phyloP scores from a whole-genome alignment of 2,888 invertebrate species.

The Tetranychus piercei region DNA sequence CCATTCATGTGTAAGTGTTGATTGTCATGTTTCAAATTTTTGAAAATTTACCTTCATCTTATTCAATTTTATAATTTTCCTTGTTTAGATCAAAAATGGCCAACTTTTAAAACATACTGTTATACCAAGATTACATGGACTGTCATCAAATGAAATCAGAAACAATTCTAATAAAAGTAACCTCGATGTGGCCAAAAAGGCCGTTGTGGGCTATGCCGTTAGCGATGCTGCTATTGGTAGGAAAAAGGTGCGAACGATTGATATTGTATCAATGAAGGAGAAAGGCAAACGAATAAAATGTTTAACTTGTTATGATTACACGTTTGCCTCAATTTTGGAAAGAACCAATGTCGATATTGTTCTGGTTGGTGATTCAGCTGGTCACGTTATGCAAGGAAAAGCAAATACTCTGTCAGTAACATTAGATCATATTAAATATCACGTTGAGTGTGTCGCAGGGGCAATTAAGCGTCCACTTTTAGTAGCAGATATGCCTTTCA shows the following conservation, averaged over 20 bases:
- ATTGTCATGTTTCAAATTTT: too few relatives aligned
- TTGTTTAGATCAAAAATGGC: too few relatives aligned
- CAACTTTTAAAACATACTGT: too few relatives aligned
- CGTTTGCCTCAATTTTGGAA: conserved; percentile 11
- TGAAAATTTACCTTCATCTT: too few relatives aligned
- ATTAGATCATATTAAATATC: conserved; percentile 15
- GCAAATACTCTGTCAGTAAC: conserved; percentile 14
- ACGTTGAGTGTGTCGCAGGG: conserved; percentile 2
- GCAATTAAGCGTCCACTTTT: conserved; percentile 9
- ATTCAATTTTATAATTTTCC: too few relatives aligned
- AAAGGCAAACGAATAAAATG: neutral
- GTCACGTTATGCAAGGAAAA: conserved; percentile 16
- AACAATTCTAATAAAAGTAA: too few relatives aligned
- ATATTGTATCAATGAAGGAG: conserved; percentile 1
- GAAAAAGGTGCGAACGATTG: conserved; percentile 2
- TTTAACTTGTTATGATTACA: conserved; percentile 9
- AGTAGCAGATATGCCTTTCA: conserved; percentile 18
- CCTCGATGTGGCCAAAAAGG: neutral
- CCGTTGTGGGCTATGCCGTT: neutral
- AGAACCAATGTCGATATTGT: conserved; percentile 12
- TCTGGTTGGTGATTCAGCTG: conserved; percentile 18
- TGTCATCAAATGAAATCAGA: too few relatives aligned
- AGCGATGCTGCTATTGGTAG: neutral
- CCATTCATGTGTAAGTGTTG: too few relatives aligned
- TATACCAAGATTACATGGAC: too few relatives aligned